Evolutionary conservation across 2,113 vertebrate species (phyloP).

Genomic region (Bucco capensis): DNA sequence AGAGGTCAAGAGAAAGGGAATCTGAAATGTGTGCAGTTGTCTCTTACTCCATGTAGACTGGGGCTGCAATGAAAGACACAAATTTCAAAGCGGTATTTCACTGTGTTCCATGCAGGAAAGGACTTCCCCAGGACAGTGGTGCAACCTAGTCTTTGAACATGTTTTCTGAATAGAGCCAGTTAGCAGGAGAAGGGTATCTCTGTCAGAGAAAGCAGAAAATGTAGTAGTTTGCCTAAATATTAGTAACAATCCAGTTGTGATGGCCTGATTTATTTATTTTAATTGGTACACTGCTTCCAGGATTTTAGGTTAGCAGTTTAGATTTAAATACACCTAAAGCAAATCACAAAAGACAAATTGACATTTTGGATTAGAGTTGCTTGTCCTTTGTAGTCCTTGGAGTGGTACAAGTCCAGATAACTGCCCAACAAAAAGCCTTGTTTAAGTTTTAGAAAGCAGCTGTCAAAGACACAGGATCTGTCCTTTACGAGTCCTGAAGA

Average conservation of each 20-base stretch:
- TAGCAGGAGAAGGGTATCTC: neutral
- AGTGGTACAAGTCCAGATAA: neutral
- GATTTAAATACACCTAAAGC: neutral
- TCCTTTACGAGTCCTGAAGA: neutral
- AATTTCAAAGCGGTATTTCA: neutral
- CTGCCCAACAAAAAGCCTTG: neutral
- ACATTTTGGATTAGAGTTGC: slow-evolving; percentile 1
- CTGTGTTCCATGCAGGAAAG: neutral
- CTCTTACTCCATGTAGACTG: fast-evolving
- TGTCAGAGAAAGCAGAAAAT: neutral
- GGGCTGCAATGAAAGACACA: neutral
- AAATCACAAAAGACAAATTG: neutral
- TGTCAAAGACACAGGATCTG: neutral
- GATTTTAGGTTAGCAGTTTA: slow-evolving; percentile 11
- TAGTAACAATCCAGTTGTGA: neutral
- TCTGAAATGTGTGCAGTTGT: neutral
- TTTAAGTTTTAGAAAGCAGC: slow-evolving; percentile 16
- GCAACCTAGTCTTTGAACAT: neutral
- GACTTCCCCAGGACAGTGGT: neutral
- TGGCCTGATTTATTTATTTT: neutral
- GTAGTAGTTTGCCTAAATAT: neutral
- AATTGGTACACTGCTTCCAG: neutral
- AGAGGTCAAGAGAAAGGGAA: neutral
- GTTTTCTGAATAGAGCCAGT: neutral
- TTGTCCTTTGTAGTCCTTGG: slow-evolving; percentile 9